Evolutionary conservation across 2,113 vertebrate species (phyloP).

Genomic region (Pagrus major): DNA sequence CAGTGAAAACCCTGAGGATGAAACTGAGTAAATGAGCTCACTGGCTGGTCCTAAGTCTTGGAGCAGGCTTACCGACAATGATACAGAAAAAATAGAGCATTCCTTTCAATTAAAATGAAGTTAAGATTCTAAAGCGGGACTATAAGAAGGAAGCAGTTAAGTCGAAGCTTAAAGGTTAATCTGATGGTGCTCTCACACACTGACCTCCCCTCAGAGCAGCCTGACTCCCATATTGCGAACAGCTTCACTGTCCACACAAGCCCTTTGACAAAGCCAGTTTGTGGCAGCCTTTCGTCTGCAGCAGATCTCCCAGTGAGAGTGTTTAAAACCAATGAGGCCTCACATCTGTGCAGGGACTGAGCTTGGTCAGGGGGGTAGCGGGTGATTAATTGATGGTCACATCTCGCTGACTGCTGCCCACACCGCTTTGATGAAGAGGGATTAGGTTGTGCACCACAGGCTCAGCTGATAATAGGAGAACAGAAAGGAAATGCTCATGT

Average conservation of each 20-base stretch:
- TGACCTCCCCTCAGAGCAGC: constrained; percentile 60
- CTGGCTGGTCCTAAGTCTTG: constrained; percentile 51
- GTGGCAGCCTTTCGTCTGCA: constrained; percentile 67
- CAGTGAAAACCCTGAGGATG: constrained; percentile 47
- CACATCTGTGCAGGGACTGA: constrained; percentile 76
- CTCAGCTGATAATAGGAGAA: constrained; percentile 84
- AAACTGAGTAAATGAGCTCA: constrained; percentile 75
- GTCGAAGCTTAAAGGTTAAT: constrained; percentile 74
- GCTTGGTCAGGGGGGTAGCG: constrained; percentile 75
- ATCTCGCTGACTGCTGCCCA: constrained; percentile 84
- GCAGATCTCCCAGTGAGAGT: constrained; percentile 76
- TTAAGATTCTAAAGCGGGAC: constrained; percentile 53
- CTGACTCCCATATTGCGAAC: constrained; percentile 59
- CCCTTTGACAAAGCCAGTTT: constrained; percentile 72
- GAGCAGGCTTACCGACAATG: constrained; percentile 34
- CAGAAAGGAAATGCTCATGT: constrained; percentile 81
- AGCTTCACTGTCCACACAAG: constrained; percentile 63
- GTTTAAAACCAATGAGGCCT: constrained; percentile 79
- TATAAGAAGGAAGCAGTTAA: constrained; percentile 73
- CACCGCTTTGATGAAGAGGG: constrained; percentile 87
- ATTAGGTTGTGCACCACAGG: constrained; percentile 84
- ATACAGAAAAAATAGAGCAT: constrained; percentile 52
- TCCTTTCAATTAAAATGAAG: constrained; percentile 70
- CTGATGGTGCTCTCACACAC: constrained; percentile 61
- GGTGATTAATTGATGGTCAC: constrained; percentile 87